Evolutionary conservation across 2,888 invertebrate genomes (phyloP).

Genomic region (Drosophila multiciliata): DNA sequence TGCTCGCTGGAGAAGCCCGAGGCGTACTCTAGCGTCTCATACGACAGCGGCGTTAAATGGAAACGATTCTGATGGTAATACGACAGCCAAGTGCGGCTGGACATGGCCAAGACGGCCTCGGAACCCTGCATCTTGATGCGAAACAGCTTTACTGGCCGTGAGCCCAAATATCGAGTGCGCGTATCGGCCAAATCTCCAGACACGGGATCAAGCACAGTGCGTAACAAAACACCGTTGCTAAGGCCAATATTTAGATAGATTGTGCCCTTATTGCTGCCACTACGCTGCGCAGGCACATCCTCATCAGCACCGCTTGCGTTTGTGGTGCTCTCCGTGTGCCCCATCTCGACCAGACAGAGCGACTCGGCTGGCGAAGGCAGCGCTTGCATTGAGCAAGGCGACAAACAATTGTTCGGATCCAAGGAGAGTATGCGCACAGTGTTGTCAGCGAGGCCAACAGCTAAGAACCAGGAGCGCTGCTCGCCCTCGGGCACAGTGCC

Average conservation of each 20-base stretch:
- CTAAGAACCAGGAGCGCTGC: slow-evolving; percentile 97
- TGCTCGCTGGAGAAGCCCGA: slow-evolving; percentile 98
- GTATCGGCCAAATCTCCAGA: slow-evolving; percentile 99
- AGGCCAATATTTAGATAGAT: slow-evolving; percentile 98
- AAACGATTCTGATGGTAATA: slow-evolving; percentile 99
- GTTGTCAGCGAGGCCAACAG: slow-evolving; percentile 97
- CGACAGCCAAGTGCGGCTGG: slow-evolving; percentile 98
- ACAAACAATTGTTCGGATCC: slow-evolving; percentile 97
- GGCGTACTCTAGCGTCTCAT: slow-evolving; percentile 98
- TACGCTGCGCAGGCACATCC: slow-evolving; percentile 85
- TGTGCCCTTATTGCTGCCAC: slow-evolving; percentile 87
- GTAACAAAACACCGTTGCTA: slow-evolving; percentile 96
- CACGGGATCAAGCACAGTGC: slow-evolving; percentile 97
- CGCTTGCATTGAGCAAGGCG: slow-evolving; percentile 98
- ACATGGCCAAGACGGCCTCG: slow-evolving; percentile 98
- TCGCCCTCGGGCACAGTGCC: slow-evolving; percentile 98
- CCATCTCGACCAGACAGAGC: slow-evolving; percentile 97
- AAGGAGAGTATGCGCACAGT: slow-evolving; percentile 99
- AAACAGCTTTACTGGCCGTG: slow-evolving; percentile 97
- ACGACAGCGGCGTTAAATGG: slow-evolving; percentile 97
- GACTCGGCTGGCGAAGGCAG: slow-evolving; percentile 98
- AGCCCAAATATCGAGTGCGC: slow-evolving; percentile 97
- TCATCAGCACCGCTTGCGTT: slow-evolving; percentile 86
- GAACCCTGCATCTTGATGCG: slow-evolving; percentile 97
- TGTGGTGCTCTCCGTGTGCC: slow-evolving; percentile 87